Evolutionary conservation across 2,113 vertebrate genomes (phyloP), one percentile per base, ranked within the genome.

Genomic region (Motacilla tschutschensis): DNA sequence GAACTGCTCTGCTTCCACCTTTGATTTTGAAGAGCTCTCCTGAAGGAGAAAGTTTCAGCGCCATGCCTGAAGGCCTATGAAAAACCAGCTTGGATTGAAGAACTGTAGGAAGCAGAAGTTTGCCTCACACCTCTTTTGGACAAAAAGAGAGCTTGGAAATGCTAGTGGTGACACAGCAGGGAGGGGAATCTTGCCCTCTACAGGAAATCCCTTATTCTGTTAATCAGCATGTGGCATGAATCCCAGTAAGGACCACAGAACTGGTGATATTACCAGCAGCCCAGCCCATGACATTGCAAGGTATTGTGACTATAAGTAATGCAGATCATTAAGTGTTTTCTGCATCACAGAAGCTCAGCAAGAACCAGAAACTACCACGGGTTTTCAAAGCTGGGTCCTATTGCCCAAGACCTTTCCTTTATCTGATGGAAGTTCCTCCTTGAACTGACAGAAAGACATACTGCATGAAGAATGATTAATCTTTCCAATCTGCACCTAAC

Each of bases 1-100:
- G 36, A 76, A 51, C 41, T 82, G 53, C 75, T 91, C 59, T 82
- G 67, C 74, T 77, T 88, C 64, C 60, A 79, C 35, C 47, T 79
- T 85, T 79, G 0, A 2, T 67, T 90, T 82, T 60, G 48, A 84
- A 85, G 21, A 73, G 55, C 59, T 70, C 29, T 6, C 36, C 59
- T 70, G 54, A 83, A 83, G 0, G 0, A 72, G 31, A 24, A 59
- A 24, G 18, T 33, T 62, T 55, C 48, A 46, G 26, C 0, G 6
- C 41, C 51, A 29, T 44, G 67, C 59, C 44, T 1, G 2, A 85
- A 75, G 47, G 29, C 55, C 77, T 55, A 21, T 13, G 26, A 86
- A 88, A 33, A 79, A 76, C 14, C 36, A 74, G 31, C 53, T 47
- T 41, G 60, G 47, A 79, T 12, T 31, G 13, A 7, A 90, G 67